Evolutionary conservation across 2,113 vertebrate genomes (phyloP).

Genomic region (Nematolebias whitei): DNA sequence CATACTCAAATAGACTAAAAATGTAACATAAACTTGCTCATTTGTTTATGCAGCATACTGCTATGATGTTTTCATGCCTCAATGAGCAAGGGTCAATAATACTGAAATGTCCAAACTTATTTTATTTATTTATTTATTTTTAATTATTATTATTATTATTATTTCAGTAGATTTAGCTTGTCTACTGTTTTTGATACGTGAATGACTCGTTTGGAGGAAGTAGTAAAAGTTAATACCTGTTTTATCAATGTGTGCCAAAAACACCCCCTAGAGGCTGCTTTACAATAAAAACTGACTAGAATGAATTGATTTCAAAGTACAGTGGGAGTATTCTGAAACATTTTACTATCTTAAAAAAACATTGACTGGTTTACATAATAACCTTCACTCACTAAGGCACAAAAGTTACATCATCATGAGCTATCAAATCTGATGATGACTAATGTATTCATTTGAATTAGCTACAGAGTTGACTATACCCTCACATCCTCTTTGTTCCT

Average conservation of each 20-base stretch:
- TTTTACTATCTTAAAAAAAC: not conserved
- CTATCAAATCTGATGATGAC: conserved; percentile 34
- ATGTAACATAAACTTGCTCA: not conserved
- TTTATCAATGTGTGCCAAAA: conserved; percentile 59
- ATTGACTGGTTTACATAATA: conserved; percentile 10
- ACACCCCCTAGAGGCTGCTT: conserved; percentile 66
- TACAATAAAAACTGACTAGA: conserved; percentile 30
- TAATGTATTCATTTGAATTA: conserved; percentile 48
- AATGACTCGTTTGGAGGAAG: not conserved
- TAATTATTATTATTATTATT: too few relatives aligned
- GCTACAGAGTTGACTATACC: conserved; percentile 14
- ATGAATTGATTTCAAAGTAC: not conserved
- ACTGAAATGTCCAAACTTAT: not conserved
- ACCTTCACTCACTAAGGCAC: not conserved
- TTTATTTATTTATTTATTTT: not conserved
- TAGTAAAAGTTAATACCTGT: conserved; percentile 22
- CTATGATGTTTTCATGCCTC: not conserved
- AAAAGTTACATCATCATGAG: not conserved
- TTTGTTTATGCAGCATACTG: not conserved
- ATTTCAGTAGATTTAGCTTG: not conserved
- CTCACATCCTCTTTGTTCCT: conserved; percentile 40
- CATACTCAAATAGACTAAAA: conserved; percentile 16
- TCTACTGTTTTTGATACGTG: not conserved
- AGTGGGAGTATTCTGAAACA: not conserved
- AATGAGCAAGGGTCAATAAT: not conserved